Percentiles rank a stretch among this genome's conserved stretches.
phyloP scores from a whole-genome alignment of 2,113 vertebrate species.

The Anarhynchus alexandrinus region DNA sequence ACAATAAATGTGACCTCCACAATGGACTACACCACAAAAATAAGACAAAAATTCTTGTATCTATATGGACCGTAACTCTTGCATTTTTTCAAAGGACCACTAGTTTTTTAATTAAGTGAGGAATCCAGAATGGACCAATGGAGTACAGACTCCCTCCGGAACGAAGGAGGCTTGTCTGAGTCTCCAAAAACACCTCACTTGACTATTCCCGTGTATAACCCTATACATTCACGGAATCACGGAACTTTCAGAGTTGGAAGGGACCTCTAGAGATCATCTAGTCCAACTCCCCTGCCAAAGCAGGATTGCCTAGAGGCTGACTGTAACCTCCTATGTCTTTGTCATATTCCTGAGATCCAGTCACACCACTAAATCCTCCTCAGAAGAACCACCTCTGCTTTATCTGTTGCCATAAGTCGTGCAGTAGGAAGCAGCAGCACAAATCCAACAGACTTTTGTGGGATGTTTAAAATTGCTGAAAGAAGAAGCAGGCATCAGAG shows the following conservation, averaged over 20 bases:
- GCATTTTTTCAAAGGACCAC: background rate
- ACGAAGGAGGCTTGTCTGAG: background rate
- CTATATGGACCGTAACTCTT: background rate
- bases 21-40: background rate
- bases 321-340: background rate
- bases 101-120: rapidly evolving
- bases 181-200: background rate
- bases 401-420: background rate
- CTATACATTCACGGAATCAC: no score
- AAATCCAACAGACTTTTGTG: background rate
- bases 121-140: background rate
- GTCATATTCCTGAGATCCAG: background rate
- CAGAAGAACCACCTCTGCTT: background rate
- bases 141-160: background rate
- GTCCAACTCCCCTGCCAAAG: no score
- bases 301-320: no score
- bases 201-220: background rate
- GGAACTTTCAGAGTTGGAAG: no score
- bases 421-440: background rate
- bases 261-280: no score
- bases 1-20: background rate
- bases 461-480: background rate
- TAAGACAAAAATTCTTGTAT: background rate
- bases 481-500: background rate
- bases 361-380: background rate